These are phyloP conservation scores for Coenonympha arcania DNA, from an alignment of 2,888 invertebrate genomes.

Conservation along the genomic window DNA sequence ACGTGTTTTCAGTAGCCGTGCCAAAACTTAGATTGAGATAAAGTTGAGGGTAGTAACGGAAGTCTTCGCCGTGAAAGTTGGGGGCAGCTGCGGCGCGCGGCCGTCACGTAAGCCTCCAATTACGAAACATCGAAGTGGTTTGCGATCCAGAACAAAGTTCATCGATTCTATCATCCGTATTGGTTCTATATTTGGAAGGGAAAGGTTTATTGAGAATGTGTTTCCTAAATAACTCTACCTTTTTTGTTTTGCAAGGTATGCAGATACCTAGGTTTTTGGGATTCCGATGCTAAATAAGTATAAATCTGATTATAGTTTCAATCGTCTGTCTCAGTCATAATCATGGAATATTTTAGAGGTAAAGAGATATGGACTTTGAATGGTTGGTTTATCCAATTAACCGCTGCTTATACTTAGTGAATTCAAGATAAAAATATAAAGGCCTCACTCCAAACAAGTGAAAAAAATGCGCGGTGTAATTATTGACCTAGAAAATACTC, in stretches of 20 bases:
- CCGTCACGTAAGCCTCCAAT: slow-evolving; percentile 73
- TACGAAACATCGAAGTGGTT: slow-evolving; percentile 68
- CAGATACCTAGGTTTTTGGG: too few species aligned
- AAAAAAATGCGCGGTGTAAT: too few species aligned
- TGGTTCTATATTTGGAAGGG: slow-evolving; percentile 30
- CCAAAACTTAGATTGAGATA: slow-evolving; percentile 67
- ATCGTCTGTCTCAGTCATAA: too few species aligned
- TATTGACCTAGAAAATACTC: too few species aligned
- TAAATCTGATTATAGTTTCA: too few species aligned
- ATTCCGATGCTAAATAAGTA: too few species aligned
- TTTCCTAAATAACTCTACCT: background rate
- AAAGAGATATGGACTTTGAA: too few species aligned
- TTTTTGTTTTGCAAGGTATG: background rate
- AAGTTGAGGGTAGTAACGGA: slow-evolving; percentile 57
- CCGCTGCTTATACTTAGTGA: too few species aligned
- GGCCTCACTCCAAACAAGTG: too few species aligned
- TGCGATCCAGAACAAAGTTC: slow-evolving; percentile 62
- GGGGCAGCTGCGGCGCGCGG: slow-evolving; percentile 60
- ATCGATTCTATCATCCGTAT: slow-evolving; percentile 50
- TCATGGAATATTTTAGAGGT: too few species aligned
- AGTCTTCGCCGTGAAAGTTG: slow-evolving; percentile 58
- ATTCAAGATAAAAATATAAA: too few species aligned
- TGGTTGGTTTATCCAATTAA: too few species aligned
- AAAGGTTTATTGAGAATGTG: slow-evolving; percentile 29
- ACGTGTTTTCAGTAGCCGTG: slow-evolving; percentile 50